Base-by-base conservation (phyloP, 2,888 invertebrate genomes). In the Sycophila texana region DNA sequence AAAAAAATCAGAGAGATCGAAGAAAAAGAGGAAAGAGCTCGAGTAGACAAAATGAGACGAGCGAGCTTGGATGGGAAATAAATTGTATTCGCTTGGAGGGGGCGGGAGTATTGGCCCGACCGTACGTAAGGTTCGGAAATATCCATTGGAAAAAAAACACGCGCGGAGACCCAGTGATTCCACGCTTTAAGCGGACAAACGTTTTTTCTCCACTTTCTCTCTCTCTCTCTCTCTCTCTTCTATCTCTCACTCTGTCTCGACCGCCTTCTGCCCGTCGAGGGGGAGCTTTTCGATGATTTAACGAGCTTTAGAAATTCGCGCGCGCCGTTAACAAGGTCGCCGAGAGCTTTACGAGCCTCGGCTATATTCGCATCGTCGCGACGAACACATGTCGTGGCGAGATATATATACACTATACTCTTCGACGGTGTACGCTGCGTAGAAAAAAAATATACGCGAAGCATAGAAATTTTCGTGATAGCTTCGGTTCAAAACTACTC, bases 111-210 rank as follows among this genome's bases (percentile, higher is more conserved):
- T 83, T 83, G 83, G 83, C 82, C 82, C 61, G 70, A 65, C 76
- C 74, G 76, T 77, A 74, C 78, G 79, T 74, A 79, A 79, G 71
- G 39, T 74, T 71, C 74, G 66, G 77, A 75, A 79, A 79, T 81
- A 81, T 81, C 76, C 73, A 57, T 79, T 55, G 66, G 65, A 20
- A 47, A 47, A 73, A 63, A 39, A 39, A 39, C 39, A 39, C 10
- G 39, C 39, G 39, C 39, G 39, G 63, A 67, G 71, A 80, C 80
- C 80, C 79, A 82, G 82, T 84, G 82, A 83, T 82, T 83, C 80
- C 75, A 77, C 81, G 81, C 78, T 83, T 82, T 82, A 83, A 77
- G 78, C 70, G 81, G 81, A 78, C 78, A 78, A 81, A 68, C 75
- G 58, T 49, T 47, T n/a, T 7, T 12, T 57, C 10, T 10, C n/a